A percentile compares a stretch with the other conserved stretches of the same genome.
Evolutionary conservation across 2,888 invertebrate species (phyloP).

Genomic region (Callinectes sapidus): DNA sequence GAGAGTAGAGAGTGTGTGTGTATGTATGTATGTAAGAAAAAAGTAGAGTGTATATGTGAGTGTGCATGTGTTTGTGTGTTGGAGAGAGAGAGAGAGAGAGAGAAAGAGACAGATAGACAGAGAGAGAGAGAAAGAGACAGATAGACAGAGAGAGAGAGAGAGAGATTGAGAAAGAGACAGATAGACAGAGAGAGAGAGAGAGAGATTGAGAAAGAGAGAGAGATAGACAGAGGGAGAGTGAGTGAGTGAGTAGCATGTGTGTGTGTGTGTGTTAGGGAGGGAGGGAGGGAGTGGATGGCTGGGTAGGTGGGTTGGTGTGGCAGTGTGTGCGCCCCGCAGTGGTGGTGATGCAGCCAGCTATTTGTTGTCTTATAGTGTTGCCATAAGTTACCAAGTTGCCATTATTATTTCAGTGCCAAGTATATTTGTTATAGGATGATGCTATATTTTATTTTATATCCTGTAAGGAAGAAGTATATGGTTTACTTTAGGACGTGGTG

Average conservation of each 20-base stretch:
- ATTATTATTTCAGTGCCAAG: conserved; percentile 69
- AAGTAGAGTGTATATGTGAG: neutral
- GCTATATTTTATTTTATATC: conserved; percentile 60
- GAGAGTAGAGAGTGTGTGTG: too few species aligned
- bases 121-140: too few species aligned
- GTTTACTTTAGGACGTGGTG: conserved; percentile 10
- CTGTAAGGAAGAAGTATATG: conserved; percentile 36
- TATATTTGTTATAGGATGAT: conserved; percentile 63
- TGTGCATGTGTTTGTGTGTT: neutral
- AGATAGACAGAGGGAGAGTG: too few species aligned
- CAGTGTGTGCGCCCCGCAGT: neutral
- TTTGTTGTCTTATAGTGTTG: conserved; percentile 53
- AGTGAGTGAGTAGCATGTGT: neutral
- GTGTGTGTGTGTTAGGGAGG: neutral
- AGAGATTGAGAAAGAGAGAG: too few species aligned
- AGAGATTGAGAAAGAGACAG: too few species aligned
- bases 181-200: neutral
- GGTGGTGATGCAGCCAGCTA: neutral
- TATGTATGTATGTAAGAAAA: too few species aligned
- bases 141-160: neutral
- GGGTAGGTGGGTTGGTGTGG: too few species aligned
- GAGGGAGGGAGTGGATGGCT: too few species aligned
- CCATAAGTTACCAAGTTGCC: conserved; percentile 72
- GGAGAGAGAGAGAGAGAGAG: neutral
- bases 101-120: too few species aligned